Percentiles rank a stretch among this genome's conserved stretches.
These are phyloP conservation scores for Caenorhabditis sp. DNA, from an alignment of 2,888 invertebrate species.

Conservation along the genomic window DNA sequence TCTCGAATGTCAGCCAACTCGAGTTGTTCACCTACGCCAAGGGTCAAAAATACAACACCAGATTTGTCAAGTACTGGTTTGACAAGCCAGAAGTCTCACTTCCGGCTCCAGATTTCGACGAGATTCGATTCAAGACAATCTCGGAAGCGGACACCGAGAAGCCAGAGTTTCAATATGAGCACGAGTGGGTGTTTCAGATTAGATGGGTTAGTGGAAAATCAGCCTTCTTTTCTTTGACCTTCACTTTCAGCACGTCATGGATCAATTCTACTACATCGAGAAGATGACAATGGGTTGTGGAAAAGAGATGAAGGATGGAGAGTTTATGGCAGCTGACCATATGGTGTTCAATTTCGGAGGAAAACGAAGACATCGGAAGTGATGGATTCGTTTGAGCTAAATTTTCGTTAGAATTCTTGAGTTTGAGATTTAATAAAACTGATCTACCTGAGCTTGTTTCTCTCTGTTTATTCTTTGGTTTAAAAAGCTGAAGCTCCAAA, in stretches of 20 bases:
- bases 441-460: too few relatives aligned
- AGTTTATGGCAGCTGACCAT: not conserved
- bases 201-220: conserved; percentile 1
- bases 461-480: too few relatives aligned
- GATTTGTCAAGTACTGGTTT: not conserved
- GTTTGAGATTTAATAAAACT: too few relatives aligned
- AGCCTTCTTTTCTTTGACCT: not conserved
- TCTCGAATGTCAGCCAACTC: not conserved
- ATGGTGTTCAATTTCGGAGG: not conserved
- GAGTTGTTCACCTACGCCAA: not conserved
- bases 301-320: not conserved
- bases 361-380: not conserved
- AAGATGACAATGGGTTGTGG: conserved; percentile 4
- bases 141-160: not conserved
- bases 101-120: not conserved
- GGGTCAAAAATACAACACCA: not conserved
- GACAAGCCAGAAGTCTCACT: not conserved
- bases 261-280: conserved; percentile 13
- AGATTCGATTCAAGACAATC: conserved; percentile 10
- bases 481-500: too few relatives aligned
- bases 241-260: not conserved
- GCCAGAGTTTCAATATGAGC: conserved; percentile 1
- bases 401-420: too few relatives aligned
- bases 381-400: too few relatives aligned
- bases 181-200: not conserved